A percentile compares a stretch with the other conserved stretches of the same genome.
Evolutionary conservation across 2,888 invertebrate genomes (phyloP).

Genomic region (Amblyjoppa proteus): DNA sequence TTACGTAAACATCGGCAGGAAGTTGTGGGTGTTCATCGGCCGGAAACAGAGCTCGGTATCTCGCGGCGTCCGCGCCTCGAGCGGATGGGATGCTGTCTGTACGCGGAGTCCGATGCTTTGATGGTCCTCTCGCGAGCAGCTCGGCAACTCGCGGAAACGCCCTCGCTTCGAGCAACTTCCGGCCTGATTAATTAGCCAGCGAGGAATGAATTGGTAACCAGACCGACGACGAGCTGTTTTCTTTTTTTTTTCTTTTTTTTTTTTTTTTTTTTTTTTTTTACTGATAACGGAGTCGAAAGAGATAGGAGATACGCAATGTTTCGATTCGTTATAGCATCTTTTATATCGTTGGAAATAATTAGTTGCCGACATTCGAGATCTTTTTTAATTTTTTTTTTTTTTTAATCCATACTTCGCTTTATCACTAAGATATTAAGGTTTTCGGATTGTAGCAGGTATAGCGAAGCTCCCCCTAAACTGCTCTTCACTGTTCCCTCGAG

Average conservation of each 20-base stretch:
- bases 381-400: no score
- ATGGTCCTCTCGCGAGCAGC: neutral
- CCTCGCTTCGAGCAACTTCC: conserved; percentile 60
- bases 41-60: conserved; percentile 57
- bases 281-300: neutral
- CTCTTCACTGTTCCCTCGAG: neutral
- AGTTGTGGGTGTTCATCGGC: conserved; percentile 61
- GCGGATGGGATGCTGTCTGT: conserved; percentile 40
- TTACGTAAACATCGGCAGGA: conserved; percentile 47
- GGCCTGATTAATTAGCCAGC: conserved; percentile 61
- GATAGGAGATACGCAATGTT: conserved; percentile 27
- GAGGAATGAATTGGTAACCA: conserved; percentile 24
- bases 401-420: no score
- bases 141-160: conserved; percentile 56
- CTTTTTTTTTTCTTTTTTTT: neutral
- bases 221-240: conserved; percentile 20
- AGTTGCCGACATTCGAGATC: no score
- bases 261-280: neutral
- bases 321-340: conserved; percentile 4
- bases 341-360: no score
- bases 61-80: conserved; percentile 52
- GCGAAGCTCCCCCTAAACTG: neutral
- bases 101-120: neutral
- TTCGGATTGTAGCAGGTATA: neutral
- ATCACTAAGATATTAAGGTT: no score